A percentile compares a stretch with the other conserved stretches of the same genome.
These are phyloP conservation scores for Glandiceps talaboti DNA, from an alignment of 53 echinoderm and acorn worm genomes.

Conservation along the genomic window DNA sequence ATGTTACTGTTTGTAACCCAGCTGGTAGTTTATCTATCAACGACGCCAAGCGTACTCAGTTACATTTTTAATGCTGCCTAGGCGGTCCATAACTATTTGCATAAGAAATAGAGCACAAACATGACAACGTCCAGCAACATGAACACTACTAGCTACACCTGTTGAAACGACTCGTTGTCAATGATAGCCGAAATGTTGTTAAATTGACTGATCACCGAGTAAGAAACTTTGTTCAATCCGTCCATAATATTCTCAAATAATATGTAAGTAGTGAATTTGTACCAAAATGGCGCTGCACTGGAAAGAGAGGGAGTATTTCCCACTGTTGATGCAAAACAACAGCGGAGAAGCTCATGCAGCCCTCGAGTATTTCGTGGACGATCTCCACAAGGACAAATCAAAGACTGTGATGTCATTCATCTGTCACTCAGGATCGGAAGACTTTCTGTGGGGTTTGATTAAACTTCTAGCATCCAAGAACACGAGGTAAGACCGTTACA, in stretches of 20 bases:
- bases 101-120: neutral
- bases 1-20: too few relatives aligned
- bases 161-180: too few relatives aligned
- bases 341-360: slow-evolving; percentile 39
- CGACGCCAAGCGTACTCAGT: too few relatives aligned
- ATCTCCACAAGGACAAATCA: slow-evolving; percentile 81
- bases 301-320: slow-evolving; percentile 77
- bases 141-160: neutral
- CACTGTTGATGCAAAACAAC: slow-evolving; percentile 45
- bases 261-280: neutral
- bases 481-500: slow-evolving; percentile 45
- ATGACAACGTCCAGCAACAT: neutral
- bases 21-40: too few relatives aligned
- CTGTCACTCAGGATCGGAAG: slow-evolving; percentile 74
- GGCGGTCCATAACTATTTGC: neutral
- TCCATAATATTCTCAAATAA: neutral
- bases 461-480: slow-evolving; percentile 65
- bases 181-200: too few relatives aligned
- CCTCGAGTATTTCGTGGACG: slow-evolving; percentile 84
- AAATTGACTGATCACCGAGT: too few relatives aligned
- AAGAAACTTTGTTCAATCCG: neutral
- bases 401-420: slow-evolving; percentile 73
- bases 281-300: slow-evolving; percentile 72
- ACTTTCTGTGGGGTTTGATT: slow-evolving; percentile 82
- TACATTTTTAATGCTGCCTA: neutral